These are phyloP conservation scores for Phallusia fumigata DNA, from an alignment of 23 tunicate species.

Conservation along the genomic window DNA sequence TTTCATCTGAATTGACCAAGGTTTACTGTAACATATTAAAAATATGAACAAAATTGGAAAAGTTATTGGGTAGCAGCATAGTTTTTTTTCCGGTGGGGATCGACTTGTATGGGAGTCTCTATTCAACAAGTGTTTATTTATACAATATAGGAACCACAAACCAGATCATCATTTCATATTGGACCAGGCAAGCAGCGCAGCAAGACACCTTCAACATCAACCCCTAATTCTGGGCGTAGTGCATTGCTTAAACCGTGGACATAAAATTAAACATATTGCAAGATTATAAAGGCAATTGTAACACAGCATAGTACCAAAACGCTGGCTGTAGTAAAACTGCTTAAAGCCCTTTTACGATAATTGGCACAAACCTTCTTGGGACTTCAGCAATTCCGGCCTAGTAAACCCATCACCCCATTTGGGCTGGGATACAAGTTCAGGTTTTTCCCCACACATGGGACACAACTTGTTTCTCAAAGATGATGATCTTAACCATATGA, in stretches of 20 bases:
- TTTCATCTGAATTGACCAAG: too few species aligned
- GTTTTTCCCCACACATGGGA: constrained; percentile 77
- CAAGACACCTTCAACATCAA: constrained; percentile 43
- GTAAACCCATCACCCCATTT: constrained; percentile 68
- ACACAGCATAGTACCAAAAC: too few species aligned
- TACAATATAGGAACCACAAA: constrained; percentile 7
- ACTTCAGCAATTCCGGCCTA: not conserved
- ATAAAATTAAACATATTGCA: not conserved
- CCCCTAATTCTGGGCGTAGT: constrained; percentile 72
- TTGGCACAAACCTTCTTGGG: too few species aligned
- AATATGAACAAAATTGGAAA: too few species aligned
- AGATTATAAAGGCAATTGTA: too few species aligned
- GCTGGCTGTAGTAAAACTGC: too few species aligned
- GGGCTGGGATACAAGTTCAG: constrained; percentile 27
- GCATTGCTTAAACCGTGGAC: constrained; percentile 87
- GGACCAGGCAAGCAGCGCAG: constrained; percentile 68
- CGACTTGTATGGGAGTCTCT: too few species aligned
- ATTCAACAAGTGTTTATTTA: too few species aligned
- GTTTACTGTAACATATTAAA: too few species aligned
- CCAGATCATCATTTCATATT: constrained; percentile 56
- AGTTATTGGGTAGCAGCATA: too few species aligned
- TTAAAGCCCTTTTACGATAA: too few species aligned
- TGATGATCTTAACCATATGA: constrained; percentile 83
- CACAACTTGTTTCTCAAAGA: constrained; percentile 55
- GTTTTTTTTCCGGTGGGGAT: too few species aligned